phyloP scores from a whole-genome alignment of 2,113 vertebrate species.

The Channa maculata region DNA sequence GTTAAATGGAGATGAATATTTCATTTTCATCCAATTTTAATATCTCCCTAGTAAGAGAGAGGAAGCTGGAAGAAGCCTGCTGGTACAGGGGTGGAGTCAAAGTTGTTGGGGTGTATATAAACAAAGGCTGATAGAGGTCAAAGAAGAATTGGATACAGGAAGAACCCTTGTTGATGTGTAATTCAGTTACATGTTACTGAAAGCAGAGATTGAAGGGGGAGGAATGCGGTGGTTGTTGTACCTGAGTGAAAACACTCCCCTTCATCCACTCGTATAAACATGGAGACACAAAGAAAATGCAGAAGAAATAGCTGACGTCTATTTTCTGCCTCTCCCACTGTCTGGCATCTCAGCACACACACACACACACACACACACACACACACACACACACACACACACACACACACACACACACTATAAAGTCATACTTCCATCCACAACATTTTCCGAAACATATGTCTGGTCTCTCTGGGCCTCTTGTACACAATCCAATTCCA shows the following conservation, averaged over 20 bases:
- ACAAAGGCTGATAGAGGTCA: slow-evolving; percentile 77
- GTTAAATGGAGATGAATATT: slow-evolving; percentile 78
- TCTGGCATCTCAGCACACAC: slow-evolving; percentile 9
- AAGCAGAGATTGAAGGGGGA: slow-evolving; percentile 64
- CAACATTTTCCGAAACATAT: slow-evolving; percentile 74
- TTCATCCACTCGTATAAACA: slow-evolving; percentile 61
- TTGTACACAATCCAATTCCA: slow-evolving; percentile 76
- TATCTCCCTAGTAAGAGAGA: slow-evolving; percentile 58
- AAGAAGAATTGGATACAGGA: slow-evolving; percentile 63
- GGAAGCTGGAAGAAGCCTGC: slow-evolving; percentile 55
- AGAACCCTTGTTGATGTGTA: slow-evolving; percentile 69
- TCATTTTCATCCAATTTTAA: slow-evolving; percentile 81
- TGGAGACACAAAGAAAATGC: slow-evolving; percentile 28
- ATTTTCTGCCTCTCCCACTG: slow-evolving; percentile 24
- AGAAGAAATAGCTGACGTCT: slow-evolving; percentile 27
- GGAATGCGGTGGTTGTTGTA: slow-evolving; percentile 61
- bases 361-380: slow-evolving; percentile 17
- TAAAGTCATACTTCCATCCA: slow-evolving; percentile 40
- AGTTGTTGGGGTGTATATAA: slow-evolving; percentile 72
- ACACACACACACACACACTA: slow-evolving; percentile 12
- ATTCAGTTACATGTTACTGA: slow-evolving; percentile 69
- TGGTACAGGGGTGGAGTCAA: slow-evolving; percentile 40
- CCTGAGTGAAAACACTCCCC: slow-evolving; percentile 47
- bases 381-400: not conserved
- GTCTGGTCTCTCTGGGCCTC: slow-evolving; percentile 73